Percentiles rank a stretch among this genome's conserved stretches.
Evolutionary conservation across 1,140 invertebrate species (phyloP).

Genomic region (Bombus impatiens): DNA sequence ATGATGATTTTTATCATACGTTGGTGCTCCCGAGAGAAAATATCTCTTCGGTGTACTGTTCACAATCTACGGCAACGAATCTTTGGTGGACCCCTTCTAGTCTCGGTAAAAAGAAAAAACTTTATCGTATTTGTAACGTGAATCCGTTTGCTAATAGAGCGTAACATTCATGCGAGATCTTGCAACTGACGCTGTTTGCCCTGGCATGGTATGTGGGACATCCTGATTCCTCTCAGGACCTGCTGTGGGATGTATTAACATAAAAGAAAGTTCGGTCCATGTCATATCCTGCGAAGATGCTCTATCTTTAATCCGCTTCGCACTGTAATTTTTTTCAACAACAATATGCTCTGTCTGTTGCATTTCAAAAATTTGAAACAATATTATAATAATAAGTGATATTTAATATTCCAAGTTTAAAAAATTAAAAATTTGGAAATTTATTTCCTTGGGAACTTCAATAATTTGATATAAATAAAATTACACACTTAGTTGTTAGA

Average conservation of each 20-base stretch:
- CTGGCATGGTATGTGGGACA: constrained; percentile 53
- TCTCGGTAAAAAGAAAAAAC: constrained; percentile 8
- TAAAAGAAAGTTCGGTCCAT: constrained; percentile 50
- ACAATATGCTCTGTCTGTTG: neutral
- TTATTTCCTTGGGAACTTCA: too few relatives aligned
- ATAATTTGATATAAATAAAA: too few relatives aligned
- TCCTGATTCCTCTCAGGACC: constrained; percentile 40
- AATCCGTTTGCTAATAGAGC: constrained; percentile 69
- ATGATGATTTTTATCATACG: neutral
- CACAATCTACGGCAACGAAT: neutral
- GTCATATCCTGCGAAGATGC: neutral
- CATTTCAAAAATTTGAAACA: neutral
- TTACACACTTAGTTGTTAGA: too few relatives aligned
- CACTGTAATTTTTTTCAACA: neutral
- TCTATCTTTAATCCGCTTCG: neutral
- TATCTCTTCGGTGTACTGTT: neutral
- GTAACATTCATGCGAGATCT: constrained; percentile 55
- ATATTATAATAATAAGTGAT: too few relatives aligned
- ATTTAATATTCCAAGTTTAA: neutral
- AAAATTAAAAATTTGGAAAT: too few relatives aligned
- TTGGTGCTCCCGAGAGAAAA: constrained; percentile 1
- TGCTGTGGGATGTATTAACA: constrained; percentile 50
- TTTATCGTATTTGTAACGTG: constrained; percentile 25
- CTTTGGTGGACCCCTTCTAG: neutral
- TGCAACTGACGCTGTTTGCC: constrained; percentile 12